Evolutionary conservation across 35 echinoderm and acorn worm species (phyloP).

Genomic region (Ophiothrix spiculata): DNA sequence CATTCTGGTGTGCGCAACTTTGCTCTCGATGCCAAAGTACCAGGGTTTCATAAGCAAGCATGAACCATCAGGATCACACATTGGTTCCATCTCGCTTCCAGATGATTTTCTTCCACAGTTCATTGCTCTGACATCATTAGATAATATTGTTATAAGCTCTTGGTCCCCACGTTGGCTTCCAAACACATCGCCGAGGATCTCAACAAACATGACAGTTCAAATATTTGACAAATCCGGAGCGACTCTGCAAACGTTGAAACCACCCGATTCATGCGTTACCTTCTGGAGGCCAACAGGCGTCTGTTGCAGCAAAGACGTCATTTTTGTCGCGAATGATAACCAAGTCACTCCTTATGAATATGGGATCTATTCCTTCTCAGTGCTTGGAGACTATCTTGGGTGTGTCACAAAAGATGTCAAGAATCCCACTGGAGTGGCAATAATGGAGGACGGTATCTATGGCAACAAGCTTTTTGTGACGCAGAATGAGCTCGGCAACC

Average conservation of each 20-base stretch:
- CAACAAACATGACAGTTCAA: neutral
- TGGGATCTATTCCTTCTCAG: neutral
- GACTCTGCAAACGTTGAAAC: neutral
- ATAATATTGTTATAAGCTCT: neutral
- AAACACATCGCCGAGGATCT: neutral
- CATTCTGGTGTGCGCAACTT: neutral
- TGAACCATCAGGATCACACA: neutral
- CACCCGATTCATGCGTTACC: neutral
- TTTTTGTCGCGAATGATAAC: neutral
- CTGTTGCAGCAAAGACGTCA: neutral
- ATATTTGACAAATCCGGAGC: neutral
- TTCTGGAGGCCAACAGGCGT: neutral
- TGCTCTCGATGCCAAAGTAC: neutral
- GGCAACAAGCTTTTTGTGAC: neutral
- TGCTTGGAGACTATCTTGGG: neutral
- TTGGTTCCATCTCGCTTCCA: neutral
- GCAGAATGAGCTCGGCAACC: neutral
- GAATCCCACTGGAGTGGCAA: neutral
- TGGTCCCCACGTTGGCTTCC: neutral
- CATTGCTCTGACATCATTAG: neutral
- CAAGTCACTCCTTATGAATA: slow-evolving; percentile 1
- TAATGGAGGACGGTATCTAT: neutral
- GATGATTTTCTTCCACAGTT: neutral
- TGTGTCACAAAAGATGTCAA: neutral
- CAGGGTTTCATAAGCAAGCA: neutral